Percentiles rank a stretch among this genome's conserved stretches.
Conservation (phyloP, 2,113 vertebrate species). For the Hyperopisus bebe region DNA sequence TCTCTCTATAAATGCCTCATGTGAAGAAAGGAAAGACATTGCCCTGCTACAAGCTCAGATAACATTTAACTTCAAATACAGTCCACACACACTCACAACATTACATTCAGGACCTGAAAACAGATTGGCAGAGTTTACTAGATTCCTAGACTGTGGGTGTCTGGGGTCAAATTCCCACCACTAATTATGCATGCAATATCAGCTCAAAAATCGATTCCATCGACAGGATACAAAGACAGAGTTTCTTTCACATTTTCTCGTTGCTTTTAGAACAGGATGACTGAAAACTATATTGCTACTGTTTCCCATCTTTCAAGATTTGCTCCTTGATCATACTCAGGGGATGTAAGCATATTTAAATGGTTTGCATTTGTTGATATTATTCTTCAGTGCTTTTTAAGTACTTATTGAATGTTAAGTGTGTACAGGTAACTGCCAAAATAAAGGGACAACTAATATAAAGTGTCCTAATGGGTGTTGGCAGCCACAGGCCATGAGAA, state of each 20-base stretch:
- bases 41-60: not conserved
- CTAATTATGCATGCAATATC: not conserved
- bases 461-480: not conserved
- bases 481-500: not conserved
- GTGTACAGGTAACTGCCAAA: not conserved
- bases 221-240: not conserved
- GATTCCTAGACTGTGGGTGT: not conserved
- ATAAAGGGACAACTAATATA: not conserved
- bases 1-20: not conserved
- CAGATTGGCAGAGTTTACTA: not conserved
- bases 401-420: not conserved
- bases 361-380: not conserved
- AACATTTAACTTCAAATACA: not conserved
- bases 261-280: not conserved
- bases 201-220: not conserved
- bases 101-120: not conserved
- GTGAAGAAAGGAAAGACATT: not conserved
- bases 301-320: not conserved
- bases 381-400: not conserved
- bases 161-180: not conserved
- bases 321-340: not conserved
- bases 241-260: not conserved
- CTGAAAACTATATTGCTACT: not conserved
- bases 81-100: not conserved
- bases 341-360: not conserved